Base-by-base conservation (phyloP, 2,113 vertebrate genomes). In the Campylomormyrus numenius region DNA sequence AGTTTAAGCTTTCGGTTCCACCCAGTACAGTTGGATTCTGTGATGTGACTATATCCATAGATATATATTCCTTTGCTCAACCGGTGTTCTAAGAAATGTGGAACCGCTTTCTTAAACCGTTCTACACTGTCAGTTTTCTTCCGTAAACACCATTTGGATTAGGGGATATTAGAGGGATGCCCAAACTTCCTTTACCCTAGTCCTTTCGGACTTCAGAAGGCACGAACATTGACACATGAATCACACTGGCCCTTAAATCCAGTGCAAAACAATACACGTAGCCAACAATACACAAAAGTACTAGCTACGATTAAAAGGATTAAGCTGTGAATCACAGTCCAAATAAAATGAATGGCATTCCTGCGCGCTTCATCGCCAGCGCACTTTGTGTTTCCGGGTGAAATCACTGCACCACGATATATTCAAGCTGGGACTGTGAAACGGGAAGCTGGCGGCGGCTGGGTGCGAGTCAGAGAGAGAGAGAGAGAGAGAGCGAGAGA, bases 301-400 rank as follows among this genome's bases (percentile, higher is more conserved):
- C 74, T 80, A 39, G 5, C 74, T 80, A 42, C 74, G 74, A 80
- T 42, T 80, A 80, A 80, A 80, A 5, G 35, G 74, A 17, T 42
- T 42, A 80, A 80, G n/a, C 35, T 39, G 35, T 70, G 62, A 70
- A 70, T 42, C 35, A 39, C 31, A 42, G 74, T 42, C 35, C 35
- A 17, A n/a, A 35, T 80, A 17, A 80, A 80, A 80, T 80, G 31
- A 39, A 80, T 80, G 74, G 74, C 74, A 80, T 80, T 42, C 31
- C 31, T 80, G 13, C 74, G 31, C 15, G 31, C 35, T 80, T 42
- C 74, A 80, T 88, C 35, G 62, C 62, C 62, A 6, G 74, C 74
- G 13, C 90, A 92, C 77, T 58, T 92, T 85, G 48, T 91, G 53
- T 93, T 94, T 94, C 93, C 92, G 90, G 91, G 90, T 93, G 91